Conservation (phyloP, 2,888 invertebrate genomes). For the Drosophila neotestacea region DNA sequence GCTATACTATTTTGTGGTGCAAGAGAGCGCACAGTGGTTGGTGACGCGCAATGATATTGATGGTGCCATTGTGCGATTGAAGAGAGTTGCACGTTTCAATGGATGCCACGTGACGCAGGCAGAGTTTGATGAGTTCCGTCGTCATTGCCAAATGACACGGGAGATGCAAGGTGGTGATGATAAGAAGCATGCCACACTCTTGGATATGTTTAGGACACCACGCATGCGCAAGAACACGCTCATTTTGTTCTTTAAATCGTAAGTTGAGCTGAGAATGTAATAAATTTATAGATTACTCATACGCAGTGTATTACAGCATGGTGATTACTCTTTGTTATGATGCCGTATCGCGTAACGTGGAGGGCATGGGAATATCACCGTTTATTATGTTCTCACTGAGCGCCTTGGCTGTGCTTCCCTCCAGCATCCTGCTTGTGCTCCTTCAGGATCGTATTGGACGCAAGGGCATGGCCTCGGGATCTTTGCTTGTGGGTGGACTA, state of each 20-base stretch:
- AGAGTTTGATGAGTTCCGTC: constrained; percentile 84
- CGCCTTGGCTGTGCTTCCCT: constrained; percentile 87
- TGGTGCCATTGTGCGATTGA: constrained; percentile 86
- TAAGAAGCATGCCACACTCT: constrained; percentile 81
- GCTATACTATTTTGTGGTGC: constrained; percentile 86
- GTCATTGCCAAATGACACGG: constrained; percentile 83
- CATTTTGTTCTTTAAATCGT: constrained; percentile 88
- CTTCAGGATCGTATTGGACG: constrained; percentile 85
- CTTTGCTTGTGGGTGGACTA: constrained; percentile 86
- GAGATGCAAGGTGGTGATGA: constrained; percentile 82
- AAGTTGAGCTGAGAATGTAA: constrained; percentile 64
- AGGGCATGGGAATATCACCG: constrained; percentile 87
- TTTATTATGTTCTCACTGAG: constrained; percentile 87
- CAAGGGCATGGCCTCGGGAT: constrained; percentile 87
- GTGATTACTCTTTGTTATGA: constrained; percentile 88
- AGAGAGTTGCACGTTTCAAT: constrained; percentile 87
- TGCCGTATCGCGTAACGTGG: constrained; percentile 87
- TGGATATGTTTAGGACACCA: constrained; percentile 87
- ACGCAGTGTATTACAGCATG: constrained; percentile 85
- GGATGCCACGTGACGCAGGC: constrained; percentile 84
- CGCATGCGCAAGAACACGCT: constrained; percentile 87
- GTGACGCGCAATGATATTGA: constrained; percentile 86
- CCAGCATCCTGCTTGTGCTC: constrained; percentile 84
- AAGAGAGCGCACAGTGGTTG: constrained; percentile 88
- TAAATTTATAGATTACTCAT: constrained; percentile 13